These are phyloP conservation scores for Limnothrissa miodon DNA, from an alignment of 2,113 vertebrate species.

Conservation along the genomic window DNA sequence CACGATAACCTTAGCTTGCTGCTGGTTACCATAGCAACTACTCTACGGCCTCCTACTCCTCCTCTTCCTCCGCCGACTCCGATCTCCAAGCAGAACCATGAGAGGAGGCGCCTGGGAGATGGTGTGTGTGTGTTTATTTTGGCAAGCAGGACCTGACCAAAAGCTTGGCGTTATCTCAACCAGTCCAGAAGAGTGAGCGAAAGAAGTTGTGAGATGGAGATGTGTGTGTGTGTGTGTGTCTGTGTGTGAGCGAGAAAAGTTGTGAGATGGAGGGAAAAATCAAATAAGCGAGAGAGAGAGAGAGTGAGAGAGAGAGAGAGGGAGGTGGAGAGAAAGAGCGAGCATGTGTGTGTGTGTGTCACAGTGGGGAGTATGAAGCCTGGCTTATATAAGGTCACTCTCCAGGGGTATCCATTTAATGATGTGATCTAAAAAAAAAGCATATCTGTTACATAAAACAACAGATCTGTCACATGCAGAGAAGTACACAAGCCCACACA, in stretches of 20 bases:
- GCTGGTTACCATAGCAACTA: slow-evolving; percentile 35
- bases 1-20: slow-evolving; percentile 2
- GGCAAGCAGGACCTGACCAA: slow-evolving; percentile 18
- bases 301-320: background rate
- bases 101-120: background rate
- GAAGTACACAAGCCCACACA: background rate
- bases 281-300: background rate
- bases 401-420: slow-evolving; percentile 4
- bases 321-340: background rate
- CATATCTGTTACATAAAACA: slow-evolving; percentile 12
- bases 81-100: background rate
- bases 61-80: background rate
- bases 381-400: slow-evolving; percentile 18
- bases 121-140: slow-evolving; percentile 2
- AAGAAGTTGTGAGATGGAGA: no score
- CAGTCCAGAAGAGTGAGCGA: background rate
- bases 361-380: background rate
- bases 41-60: no score
- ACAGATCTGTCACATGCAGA: background rate
- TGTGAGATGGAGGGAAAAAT: background rate
- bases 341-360: background rate
- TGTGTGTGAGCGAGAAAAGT: no score
- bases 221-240: no score
- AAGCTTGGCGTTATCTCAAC: background rate
- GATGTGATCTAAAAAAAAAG: slow-evolving; percentile 22